Conservation (phyloP, 2,113 vertebrate species). For the Sclerurus mexicanus region DNA sequence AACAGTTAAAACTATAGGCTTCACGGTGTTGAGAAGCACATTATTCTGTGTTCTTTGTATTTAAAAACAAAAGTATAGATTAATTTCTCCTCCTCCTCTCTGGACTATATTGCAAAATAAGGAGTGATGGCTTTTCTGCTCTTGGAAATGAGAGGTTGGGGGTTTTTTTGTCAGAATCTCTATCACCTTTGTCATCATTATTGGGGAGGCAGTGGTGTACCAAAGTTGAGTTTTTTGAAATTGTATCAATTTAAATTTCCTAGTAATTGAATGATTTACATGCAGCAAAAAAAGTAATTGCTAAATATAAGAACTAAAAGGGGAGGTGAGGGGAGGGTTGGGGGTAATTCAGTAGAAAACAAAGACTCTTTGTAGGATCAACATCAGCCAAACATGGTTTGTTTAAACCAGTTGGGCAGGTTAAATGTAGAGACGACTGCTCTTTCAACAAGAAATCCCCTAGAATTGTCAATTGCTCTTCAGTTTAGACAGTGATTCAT, state of each 20-base stretch:
- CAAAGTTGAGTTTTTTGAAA: not conserved
- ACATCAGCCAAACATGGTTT: not conserved
- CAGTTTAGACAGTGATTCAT: not conserved
- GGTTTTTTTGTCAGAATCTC: not conserved
- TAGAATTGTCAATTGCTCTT: not conserved
- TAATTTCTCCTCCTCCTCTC: not conserved
- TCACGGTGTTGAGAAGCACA: not conserved
- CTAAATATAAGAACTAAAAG: not conserved
- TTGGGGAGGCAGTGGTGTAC: rapidly evolving
- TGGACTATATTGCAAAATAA: not conserved
- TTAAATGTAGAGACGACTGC: conserved; percentile 4
- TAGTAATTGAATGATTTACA: not conserved
- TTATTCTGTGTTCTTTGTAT: not conserved
- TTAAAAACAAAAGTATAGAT: not conserved
- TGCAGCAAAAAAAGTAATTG: not conserved
- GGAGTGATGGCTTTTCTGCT: not conserved
- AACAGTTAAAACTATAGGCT: not conserved
- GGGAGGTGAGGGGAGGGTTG: not conserved
- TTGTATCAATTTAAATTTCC: not conserved
- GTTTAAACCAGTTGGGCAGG: conserved; percentile 34
- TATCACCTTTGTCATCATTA: not conserved
- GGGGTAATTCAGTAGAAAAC: not conserved
- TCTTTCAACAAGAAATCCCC: not conserved
- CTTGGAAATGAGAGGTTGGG: not conserved
- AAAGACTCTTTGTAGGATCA: conserved; percentile 35